These are phyloP conservation scores for Phyllotreta striolata DNA, from an alignment of 2,888 invertebrate genomes.

Conservation along the genomic window DNA sequence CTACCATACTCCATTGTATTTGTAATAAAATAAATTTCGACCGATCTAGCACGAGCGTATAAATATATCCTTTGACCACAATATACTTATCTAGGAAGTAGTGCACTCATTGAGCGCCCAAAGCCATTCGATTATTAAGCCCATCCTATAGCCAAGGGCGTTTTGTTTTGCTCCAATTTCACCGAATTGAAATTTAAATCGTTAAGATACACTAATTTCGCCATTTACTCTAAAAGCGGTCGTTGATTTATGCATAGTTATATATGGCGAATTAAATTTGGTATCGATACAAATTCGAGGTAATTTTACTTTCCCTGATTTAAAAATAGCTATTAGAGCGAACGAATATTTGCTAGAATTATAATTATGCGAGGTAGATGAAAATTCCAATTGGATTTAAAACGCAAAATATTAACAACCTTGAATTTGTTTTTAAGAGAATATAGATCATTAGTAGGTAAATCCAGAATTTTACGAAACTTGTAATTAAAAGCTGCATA, in stretches of 20 bases:
- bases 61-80: conserved; percentile 24
- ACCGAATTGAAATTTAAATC: conserved; percentile 21
- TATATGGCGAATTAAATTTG: no score
- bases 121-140: conserved; percentile 29
- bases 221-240: conserved; percentile 23
- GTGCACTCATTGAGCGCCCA: conserved; percentile 32
- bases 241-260: conserved; percentile 25
- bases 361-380: no score
- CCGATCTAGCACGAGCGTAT: conserved; percentile 10
- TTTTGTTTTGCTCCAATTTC: conserved; percentile 36
- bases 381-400: no score
- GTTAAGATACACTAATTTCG: conserved; percentile 30
- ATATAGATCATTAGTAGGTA: conserved; percentile 2
- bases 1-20: conserved; percentile 20
- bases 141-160: conserved; percentile 35
- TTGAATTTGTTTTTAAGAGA: no score
- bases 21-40: not conserved
- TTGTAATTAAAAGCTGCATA: conserved; percentile 6
- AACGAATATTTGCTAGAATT: no score
- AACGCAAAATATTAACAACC: no score
- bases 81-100: conserved; percentile 32
- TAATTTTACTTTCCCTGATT: no score
- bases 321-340: no score
- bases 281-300: no score
- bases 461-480: not conserved